Evolutionary conservation across 2,888 invertebrate genomes (phyloP).

Genomic region (Tachina grossa): DNA sequence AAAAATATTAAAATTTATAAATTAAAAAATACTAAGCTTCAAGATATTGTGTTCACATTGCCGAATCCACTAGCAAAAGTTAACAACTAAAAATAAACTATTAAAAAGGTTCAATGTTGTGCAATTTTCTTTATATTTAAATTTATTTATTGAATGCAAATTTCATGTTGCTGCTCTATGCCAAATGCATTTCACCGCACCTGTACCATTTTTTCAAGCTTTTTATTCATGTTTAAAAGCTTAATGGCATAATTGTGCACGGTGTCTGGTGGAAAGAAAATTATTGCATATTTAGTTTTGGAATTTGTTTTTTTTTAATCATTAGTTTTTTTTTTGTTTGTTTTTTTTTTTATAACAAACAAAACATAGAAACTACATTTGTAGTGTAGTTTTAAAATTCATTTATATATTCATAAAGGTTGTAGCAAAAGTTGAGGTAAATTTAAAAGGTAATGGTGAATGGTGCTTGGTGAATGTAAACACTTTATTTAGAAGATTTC

Average conservation of each 20-base stretch:
- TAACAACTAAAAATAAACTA: neutral
- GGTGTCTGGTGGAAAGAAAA: conserved; percentile 14
- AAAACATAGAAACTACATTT: conserved; percentile 59
- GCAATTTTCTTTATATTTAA: conserved; percentile 29
- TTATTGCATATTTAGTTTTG: conserved; percentile 6
- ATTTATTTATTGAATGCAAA: conserved; percentile 63
- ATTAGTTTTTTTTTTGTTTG: conserved; percentile 2
- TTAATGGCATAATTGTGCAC: neutral
- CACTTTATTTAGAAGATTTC: too few relatives aligned
- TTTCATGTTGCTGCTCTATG: conserved; percentile 39
- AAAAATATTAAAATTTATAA: too few relatives aligned
- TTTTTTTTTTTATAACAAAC: neutral
- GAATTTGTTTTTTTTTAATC: conserved; percentile 2
- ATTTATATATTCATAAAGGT: too few relatives aligned
- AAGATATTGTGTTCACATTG: conserved; percentile 16
- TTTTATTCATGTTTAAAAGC: too few relatives aligned
- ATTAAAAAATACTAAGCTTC: too few relatives aligned
- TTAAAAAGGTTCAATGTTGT: conserved; percentile 1
- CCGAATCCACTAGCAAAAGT: neutral
- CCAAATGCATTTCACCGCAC: neutral
- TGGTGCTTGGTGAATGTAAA: too few relatives aligned
- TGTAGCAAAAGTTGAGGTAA: too few relatives aligned
- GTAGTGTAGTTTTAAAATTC: neutral
- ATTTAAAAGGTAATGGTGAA: too few relatives aligned
- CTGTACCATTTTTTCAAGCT: neutral